phyloP scores from a whole-genome alignment of 2,113 vertebrate genomes.

The Nerophis ophidion region DNA sequence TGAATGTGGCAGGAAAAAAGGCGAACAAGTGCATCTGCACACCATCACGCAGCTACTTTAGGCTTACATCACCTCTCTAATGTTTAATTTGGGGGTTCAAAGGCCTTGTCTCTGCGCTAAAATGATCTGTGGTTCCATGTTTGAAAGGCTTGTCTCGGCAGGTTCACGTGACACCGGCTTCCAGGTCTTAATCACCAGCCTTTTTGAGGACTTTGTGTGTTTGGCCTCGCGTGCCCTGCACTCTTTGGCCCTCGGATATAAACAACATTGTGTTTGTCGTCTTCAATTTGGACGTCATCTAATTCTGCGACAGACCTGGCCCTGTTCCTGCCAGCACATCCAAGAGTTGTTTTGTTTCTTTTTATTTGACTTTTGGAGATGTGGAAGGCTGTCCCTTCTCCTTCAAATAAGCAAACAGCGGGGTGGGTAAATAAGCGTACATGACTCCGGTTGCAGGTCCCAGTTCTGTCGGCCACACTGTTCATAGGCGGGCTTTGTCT shows the following conservation, averaged over 20 bases:
- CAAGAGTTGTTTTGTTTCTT: conserved; percentile 48
- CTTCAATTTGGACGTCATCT: conserved; percentile 53
- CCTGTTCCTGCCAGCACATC: conserved; percentile 54
- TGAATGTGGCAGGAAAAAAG: conserved; percentile 6
- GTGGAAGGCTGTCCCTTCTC: conserved; percentile 57
- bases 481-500: conserved; percentile 22
- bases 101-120: conserved; percentile 25
- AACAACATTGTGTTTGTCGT: conserved; percentile 69
- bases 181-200: conserved; percentile 49
- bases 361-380: conserved; percentile 56
- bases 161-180: conserved; percentile 50
- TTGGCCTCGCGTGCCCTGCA: conserved; percentile 37
- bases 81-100: conserved; percentile 49
- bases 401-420: conserved; percentile 66
- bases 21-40: conserved; percentile 43
- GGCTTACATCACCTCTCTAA: conserved; percentile 47
- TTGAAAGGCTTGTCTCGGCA: conserved; percentile 61
- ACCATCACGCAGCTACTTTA: conserved; percentile 42
- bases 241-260: conserved; percentile 38
- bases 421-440: conserved; percentile 65
- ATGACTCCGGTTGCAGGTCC: conserved; percentile 50
- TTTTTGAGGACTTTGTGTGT: conserved; percentile 10
- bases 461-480: conserved; percentile 49
- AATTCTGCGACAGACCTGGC: conserved; percentile 56
- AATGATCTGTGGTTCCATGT: conserved; percentile 42